phyloP scores from a whole-genome alignment of 2,888 invertebrate species.

The Augiades crinisus region DNA sequence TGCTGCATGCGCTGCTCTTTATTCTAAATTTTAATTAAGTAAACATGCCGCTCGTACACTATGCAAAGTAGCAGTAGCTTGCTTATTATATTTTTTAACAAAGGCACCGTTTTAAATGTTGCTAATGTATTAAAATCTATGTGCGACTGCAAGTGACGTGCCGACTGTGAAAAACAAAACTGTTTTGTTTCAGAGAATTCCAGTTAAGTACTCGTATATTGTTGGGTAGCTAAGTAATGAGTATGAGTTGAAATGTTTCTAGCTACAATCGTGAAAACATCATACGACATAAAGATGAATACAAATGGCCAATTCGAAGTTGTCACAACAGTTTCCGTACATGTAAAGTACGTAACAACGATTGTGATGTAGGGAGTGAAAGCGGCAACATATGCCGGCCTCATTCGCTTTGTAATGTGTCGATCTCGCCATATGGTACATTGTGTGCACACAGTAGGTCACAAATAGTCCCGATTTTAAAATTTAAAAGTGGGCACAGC shows the following conservation, averaged over 20 bases:
- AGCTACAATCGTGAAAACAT: slow-evolving; percentile 7
- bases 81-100: slow-evolving; percentile 9
- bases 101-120: slow-evolving; percentile 6
- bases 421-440: slow-evolving; percentile 74
- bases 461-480: slow-evolving; percentile 29
- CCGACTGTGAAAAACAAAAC: slow-evolving; percentile 1
- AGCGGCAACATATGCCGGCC: slow-evolving; percentile 76
- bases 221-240: background rate
- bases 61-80: slow-evolving; percentile 10
- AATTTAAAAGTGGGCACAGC: background rate
- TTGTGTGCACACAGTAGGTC: slow-evolving; percentile 40
- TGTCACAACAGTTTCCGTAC: slow-evolving; percentile 25
- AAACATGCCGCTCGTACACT: slow-evolving; percentile 11
- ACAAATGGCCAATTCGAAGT: slow-evolving; percentile 20
- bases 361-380: slow-evolving; percentile 75
- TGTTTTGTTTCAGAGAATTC: slow-evolving; percentile 8
- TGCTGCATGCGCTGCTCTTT: slow-evolving; percentile 42
- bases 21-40: slow-evolving; percentile 40
- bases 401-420: slow-evolving; percentile 73
- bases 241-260: background rate
- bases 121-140: slow-evolving; percentile 6
- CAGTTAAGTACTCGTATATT: background rate
- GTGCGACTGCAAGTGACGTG: slow-evolving; percentile 5
- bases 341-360: slow-evolving; percentile 53
- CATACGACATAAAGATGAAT: slow-evolving; percentile 21